These are phyloP conservation scores for Tortrix viridana DNA, from an alignment of 2,888 invertebrate genomes.

Conservation along the genomic window DNA sequence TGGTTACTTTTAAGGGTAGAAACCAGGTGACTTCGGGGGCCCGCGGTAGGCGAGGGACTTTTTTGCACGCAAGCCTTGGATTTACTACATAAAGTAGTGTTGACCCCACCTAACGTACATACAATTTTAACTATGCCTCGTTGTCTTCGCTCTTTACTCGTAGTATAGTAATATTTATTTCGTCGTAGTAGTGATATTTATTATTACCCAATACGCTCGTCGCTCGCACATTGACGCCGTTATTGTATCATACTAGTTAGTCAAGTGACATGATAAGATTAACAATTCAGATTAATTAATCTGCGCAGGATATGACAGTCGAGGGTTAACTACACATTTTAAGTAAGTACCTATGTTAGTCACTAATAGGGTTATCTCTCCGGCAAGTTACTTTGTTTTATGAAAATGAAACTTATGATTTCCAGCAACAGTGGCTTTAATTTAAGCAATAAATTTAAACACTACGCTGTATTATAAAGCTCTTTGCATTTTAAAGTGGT, in stretches of 20 bases:
- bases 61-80: too few relatives aligned
- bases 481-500: constrained; percentile 39
- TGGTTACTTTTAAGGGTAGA: too few relatives aligned
- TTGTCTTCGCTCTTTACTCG: too few relatives aligned
- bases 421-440: constrained; percentile 14
- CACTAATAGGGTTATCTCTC: constrained; percentile 11
- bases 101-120: too few relatives aligned
- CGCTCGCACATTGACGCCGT: constrained; percentile 21
- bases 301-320: constrained; percentile 29
- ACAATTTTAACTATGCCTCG: too few relatives aligned
- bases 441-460: constrained; percentile 32
- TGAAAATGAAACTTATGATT: constrained; percentile 10
- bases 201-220: constrained; percentile 5
- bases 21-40: too few relatives aligned
- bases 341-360: constrained; percentile 17
- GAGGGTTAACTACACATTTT: constrained; percentile 30
- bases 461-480: constrained; percentile 27
- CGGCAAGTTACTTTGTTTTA: background rate
- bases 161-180: too few relatives aligned
- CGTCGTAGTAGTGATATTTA: too few relatives aligned
- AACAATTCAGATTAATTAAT: constrained; percentile 38
- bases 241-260: constrained; percentile 35
- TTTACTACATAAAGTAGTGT: too few relatives aligned
- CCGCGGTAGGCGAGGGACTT: too few relatives aligned
- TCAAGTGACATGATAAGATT: constrained; percentile 35